Evolutionary conservation across 1,140 invertebrate species (phyloP), one percentile per base, ranked within the genome.

Genomic region (Drosophila saltans): DNA sequence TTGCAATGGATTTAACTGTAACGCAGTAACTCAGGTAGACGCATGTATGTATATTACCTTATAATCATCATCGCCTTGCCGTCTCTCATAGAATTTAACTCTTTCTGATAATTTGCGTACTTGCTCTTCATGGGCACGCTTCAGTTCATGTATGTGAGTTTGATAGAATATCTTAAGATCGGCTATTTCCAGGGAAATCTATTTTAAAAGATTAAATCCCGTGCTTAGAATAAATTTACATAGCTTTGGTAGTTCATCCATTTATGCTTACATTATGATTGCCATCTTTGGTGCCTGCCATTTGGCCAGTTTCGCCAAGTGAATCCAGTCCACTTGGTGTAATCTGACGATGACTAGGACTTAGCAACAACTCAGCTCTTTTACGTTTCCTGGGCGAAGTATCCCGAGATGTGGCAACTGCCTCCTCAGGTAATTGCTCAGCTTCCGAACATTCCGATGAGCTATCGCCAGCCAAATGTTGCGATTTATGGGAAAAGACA

Each of bases 401-500:
- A 24, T 92, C 90, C 45, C 85, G 84, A 0, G 76, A 79, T 2
- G 62, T n/a, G 0, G 26, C 41, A 1, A 30, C 2, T 11, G 21
- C 36, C 28, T 91, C 91, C 6, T 91, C 80, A 2, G 81, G 80
- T 67, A 91, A 16, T 30, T 83, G 82, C 40, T 92, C 91, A 5
- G 69, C 65, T 48, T 92, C 91, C 0, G 91, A 92, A 57, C 81
- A 77, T 41, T 92, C 91, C 0, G 83, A 90, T 1, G 90, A 91
- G 16, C 80, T 91, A 52, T 91, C 84, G 10, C 76, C 77, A 8
- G 59, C 76, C 61, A 80, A 41, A 28, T 81, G 73, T 72, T 94
- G 94, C 2, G 94, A 95, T n/a, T 95, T 94, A 70, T 95, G 95
- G 80, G 95, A 96, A 69, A 95, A 95, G 33, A 96, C 91, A 73